Evolutionary conservation across 2,113 vertebrate species (phyloP).

Genomic region (Tympanuchus pallidicinctus): DNA sequence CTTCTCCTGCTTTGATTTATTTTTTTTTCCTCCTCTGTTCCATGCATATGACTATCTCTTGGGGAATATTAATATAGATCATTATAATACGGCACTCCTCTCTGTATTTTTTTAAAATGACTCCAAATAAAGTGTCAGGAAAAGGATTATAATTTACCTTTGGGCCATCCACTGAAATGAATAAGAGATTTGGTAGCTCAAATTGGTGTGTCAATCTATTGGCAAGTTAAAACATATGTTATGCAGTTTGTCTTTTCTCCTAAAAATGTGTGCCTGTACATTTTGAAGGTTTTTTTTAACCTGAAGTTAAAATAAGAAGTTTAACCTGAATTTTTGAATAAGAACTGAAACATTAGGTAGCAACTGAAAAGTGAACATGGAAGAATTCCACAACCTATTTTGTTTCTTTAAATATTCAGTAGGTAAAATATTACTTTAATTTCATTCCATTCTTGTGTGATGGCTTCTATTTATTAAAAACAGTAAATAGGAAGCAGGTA

Average conservation of each 20-base stretch:
- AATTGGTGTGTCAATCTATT: background rate
- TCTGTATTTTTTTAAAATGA: background rate
- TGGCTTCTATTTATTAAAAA: slow-evolving; percentile 1
- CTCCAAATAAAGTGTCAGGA: background rate
- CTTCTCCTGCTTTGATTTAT: background rate
- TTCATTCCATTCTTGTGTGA: background rate
- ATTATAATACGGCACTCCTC: background rate
- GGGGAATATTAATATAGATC: background rate
- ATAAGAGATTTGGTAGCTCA: background rate
- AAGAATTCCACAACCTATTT: background rate
- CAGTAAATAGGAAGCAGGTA: background rate
- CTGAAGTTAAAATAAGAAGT: background rate
- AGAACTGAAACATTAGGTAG: background rate
- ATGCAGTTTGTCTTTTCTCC: background rate
- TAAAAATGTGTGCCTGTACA: background rate
- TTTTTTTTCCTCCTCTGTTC: background rate
- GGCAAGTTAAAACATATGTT: background rate
- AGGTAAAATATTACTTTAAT: slow-evolving; percentile 16
- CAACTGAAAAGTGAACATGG: background rate
- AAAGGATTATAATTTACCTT: background rate
- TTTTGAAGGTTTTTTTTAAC: background rate
- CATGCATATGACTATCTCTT: background rate
- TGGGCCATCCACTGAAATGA: background rate
- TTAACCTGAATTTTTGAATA: background rate
- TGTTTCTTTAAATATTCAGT: background rate